Evolutionary conservation across 2,797 vertebrate species (phyloP).

Genomic region (Anniella stebbinsi): DNA sequence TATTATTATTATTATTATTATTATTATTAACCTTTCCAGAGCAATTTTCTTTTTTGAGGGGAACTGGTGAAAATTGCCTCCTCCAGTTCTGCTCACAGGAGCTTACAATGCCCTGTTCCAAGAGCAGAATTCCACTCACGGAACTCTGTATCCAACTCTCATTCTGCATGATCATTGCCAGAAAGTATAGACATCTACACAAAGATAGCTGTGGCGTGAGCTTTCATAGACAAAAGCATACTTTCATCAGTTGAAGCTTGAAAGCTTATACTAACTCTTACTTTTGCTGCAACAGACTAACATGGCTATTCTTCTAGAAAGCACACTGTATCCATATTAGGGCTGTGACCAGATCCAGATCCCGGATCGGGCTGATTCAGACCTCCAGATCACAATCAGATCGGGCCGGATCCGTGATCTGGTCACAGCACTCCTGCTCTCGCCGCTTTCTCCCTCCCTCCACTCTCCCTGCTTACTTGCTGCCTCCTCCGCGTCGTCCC

Average conservation of each 20-base stretch:
- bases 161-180: neutral
- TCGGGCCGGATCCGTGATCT: too few relatives aligned
- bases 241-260: neutral
- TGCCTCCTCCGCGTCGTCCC: too few relatives aligned
- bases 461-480: too few relatives aligned
- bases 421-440: too few relatives aligned
- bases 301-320: neutral
- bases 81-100: neutral
- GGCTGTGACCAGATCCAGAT: too few relatives aligned
- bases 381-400: too few relatives aligned
- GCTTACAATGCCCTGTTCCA: neutral
- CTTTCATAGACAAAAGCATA: neutral
- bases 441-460: too few relatives aligned
- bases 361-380: too few relatives aligned
- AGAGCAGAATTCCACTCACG: neutral
- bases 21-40: neutral
- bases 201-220: neutral
- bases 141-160: neutral
- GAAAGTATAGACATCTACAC: neutral
- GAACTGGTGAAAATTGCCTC: neutral
- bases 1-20: too few relatives aligned
- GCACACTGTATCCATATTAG: neutral
- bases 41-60: too few relatives aligned
- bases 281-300: neutral
- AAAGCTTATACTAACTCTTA: neutral